A percentile compares a stretch with the other conserved stretches of the same genome.
phyloP scores from a whole-genome alignment of 2,113 vertebrate genomes.

The Parus major region DNA sequence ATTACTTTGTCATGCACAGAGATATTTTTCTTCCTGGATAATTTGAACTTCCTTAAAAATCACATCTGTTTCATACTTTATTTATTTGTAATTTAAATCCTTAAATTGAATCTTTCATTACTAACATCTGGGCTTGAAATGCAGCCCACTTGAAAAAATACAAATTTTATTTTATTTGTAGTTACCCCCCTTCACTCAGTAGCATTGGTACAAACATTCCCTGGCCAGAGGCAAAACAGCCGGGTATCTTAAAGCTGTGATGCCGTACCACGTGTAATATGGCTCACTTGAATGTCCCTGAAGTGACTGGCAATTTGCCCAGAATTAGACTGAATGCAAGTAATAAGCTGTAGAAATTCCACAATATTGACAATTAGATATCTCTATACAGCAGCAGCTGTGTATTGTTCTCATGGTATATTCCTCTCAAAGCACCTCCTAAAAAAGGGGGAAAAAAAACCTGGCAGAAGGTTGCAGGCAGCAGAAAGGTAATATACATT shows the following conservation, averaged over 20 bases:
- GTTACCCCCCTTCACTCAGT: conserved; percentile 81
- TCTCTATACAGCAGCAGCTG: conserved; percentile 88
- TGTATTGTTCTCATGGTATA: conserved; percentile 88
- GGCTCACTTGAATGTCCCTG: conserved; percentile 87
- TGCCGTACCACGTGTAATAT: conserved; percentile 84
- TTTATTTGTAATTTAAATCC: conserved; percentile 92
- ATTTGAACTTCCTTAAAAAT: conserved; percentile 90
- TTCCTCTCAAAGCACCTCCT: conserved; percentile 85
- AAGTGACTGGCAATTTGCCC: conserved; percentile 90
- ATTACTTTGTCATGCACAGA: conserved; percentile 87
- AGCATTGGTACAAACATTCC: conserved; percentile 84
- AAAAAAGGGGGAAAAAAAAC: conserved; percentile 69
- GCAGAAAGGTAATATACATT: conserved; percentile 84
- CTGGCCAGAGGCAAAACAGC: conserved; percentile 89
- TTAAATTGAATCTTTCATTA: conserved; percentile 89
- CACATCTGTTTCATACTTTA: conserved; percentile 91
- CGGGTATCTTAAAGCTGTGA: conserved; percentile 88
- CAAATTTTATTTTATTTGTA: conserved; percentile 89
- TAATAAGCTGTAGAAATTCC: conserved; percentile 90
- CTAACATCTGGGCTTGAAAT: conserved; percentile 90
- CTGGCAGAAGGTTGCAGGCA: conserved; percentile 85
- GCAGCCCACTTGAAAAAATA: conserved; percentile 89
- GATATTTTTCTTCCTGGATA: conserved; percentile 89
- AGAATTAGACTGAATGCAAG: conserved; percentile 90
- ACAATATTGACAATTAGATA: conserved; percentile 91